phyloP scores from a whole-genome alignment of 2,113 vertebrate species.

The Oenanthe melanoleuca region DNA sequence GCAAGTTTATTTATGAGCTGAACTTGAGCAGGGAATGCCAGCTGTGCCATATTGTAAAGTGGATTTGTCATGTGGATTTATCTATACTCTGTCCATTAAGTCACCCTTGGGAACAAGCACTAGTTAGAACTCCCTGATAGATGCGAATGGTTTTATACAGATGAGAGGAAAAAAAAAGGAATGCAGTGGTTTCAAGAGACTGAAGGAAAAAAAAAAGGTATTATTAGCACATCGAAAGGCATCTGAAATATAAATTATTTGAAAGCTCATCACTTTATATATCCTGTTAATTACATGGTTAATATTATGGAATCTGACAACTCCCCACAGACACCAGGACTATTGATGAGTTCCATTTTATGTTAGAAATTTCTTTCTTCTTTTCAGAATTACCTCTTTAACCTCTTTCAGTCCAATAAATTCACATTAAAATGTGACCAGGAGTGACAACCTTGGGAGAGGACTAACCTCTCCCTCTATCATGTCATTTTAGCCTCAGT shows the following conservation, averaged over 20 bases:
- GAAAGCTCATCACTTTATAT: constrained; percentile 30
- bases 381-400: constrained; percentile 36
- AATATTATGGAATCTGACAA: constrained; percentile 51
- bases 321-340: constrained; percentile 14
- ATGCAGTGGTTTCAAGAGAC: constrained; percentile 21
- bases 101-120: constrained; percentile 65
- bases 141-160: constrained; percentile 37
- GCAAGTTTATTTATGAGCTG: constrained; percentile 22
- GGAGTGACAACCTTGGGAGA: constrained; percentile 38
- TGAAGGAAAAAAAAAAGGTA: not conserved
- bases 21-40: constrained; percentile 37
- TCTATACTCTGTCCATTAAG: constrained; percentile 72
- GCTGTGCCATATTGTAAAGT: constrained; percentile 42
- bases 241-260: constrained; percentile 58
- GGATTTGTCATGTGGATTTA: constrained; percentile 68
- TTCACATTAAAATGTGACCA: constrained; percentile 62
- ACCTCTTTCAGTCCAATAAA: constrained; percentile 58
- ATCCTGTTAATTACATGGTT: constrained; percentile 52
- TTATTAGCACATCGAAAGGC: constrained; percentile 18
- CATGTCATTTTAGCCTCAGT: constrained; percentile 53
- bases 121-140: constrained; percentile 55
- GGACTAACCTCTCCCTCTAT: constrained; percentile 62
- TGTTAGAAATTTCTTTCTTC: constrained; percentile 31
- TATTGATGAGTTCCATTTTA: constrained; percentile 38
- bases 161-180: not conserved